Evolutionary conservation across 2,113 vertebrate species (phyloP).

Genomic region (Choloepus hoffmanni): DNA sequence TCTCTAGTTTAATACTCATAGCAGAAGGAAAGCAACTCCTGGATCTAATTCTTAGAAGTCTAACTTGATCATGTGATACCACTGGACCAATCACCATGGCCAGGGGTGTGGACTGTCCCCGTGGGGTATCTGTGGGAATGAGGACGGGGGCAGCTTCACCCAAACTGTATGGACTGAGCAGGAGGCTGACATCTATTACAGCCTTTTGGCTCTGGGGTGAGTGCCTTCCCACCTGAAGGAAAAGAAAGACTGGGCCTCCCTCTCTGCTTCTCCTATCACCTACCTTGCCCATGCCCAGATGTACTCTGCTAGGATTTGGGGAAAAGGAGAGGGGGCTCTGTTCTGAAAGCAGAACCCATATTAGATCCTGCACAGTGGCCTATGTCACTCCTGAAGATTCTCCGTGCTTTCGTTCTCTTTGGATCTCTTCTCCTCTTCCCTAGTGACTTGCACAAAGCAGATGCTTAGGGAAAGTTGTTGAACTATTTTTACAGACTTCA

Average conservation of each 20-base stretch:
- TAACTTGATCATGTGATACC: neutral
- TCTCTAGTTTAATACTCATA: neutral
- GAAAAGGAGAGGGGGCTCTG: neutral
- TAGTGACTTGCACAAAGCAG: neutral
- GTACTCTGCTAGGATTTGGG: neutral
- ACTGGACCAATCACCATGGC: neutral
- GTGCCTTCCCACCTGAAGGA: neutral
- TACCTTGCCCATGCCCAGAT: neutral
- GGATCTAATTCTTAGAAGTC: neutral
- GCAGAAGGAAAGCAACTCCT: neutral
- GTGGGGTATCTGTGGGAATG: neutral
- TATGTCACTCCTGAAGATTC: neutral
- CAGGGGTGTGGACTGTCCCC: neutral
- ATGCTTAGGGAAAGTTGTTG: neutral
- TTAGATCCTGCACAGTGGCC: neutral
- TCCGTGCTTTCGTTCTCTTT: neutral
- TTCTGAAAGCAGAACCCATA: neutral
- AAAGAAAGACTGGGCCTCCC: neutral
- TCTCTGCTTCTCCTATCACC: neutral
- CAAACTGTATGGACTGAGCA: neutral
- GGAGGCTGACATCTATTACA: too few relatives aligned
- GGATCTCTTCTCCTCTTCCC: neutral
- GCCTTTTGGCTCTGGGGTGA: neutral
- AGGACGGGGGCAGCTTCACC: neutral
- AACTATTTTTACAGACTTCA: too few relatives aligned